A percentile compares a stretch with the other conserved stretches of the same genome.
Conservation (phyloP, 2,888 invertebrate species). For the Dendrolimus pini region DNA sequence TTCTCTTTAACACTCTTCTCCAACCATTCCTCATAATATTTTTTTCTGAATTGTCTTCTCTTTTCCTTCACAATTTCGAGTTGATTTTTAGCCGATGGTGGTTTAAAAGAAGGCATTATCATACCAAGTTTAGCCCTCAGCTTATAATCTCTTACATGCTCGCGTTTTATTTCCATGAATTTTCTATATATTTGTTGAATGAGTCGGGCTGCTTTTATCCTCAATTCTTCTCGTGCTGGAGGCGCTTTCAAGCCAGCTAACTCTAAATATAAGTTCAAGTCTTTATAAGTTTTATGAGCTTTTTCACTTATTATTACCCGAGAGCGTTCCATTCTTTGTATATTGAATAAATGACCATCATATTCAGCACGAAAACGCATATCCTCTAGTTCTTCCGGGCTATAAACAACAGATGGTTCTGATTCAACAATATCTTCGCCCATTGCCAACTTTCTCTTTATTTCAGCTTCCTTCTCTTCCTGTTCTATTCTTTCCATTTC, state of each 20-base stretch:
- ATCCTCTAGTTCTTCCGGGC: slow-evolving; percentile 43
- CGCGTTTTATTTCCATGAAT: slow-evolving; percentile 52
- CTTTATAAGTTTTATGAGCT: slow-evolving; percentile 41
- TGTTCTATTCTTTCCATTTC: slow-evolving; percentile 37
- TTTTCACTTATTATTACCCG: slow-evolving; percentile 28
- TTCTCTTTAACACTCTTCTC: slow-evolving; percentile 66
- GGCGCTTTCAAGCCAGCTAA: slow-evolving; percentile 55
- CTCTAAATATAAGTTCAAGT: slow-evolving; percentile 50
- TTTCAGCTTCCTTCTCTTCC: slow-evolving; percentile 45
- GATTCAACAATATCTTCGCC: slow-evolving; percentile 36
- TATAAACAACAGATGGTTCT: slow-evolving; percentile 27
- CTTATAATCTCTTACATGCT: slow-evolving; percentile 47
- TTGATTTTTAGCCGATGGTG: slow-evolving; percentile 58
- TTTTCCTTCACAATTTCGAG: slow-evolving; percentile 61
- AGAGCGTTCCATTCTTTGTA: slow-evolving; percentile 63
- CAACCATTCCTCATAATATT: slow-evolving; percentile 60
- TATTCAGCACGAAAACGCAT: slow-evolving; percentile 38
- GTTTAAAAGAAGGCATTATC: slow-evolving; percentile 68
- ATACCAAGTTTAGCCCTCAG: slow-evolving; percentile 73
- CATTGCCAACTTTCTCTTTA: slow-evolving; percentile 38
- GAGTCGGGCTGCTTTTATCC: slow-evolving; percentile 35
- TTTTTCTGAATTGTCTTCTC: slow-evolving; percentile 59
- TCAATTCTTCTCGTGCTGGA: slow-evolving; percentile 29
- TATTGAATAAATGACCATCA: slow-evolving; percentile 36
- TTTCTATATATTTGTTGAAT: slow-evolving; percentile 55